Conservation (phyloP, 2,113 vertebrate genomes). For the Oryzias javanicus region DNA sequence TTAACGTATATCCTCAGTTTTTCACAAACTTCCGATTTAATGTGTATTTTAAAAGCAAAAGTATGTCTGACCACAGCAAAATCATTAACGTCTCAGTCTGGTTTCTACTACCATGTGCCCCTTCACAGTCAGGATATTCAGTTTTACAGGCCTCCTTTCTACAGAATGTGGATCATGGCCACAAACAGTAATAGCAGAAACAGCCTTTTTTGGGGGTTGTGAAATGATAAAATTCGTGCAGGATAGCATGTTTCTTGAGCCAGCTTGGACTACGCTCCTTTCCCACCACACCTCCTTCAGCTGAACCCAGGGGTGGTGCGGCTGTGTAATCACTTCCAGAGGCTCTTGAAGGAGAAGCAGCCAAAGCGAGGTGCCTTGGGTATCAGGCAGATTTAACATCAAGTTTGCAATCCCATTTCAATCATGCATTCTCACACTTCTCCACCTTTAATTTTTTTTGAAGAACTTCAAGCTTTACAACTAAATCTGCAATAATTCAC, state of each 20-base stretch:
- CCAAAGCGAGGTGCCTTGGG: slow-evolving; percentile 43
- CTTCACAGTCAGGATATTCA: too few relatives aligned
- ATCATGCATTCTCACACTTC: slow-evolving; percentile 2
- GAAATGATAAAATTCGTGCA: slow-evolving; percentile 48
- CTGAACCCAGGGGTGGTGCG: slow-evolving; percentile 74
- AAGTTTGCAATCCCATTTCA: slow-evolving; percentile 8
- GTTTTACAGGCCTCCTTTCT: not conserved
- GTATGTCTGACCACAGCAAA: not conserved
- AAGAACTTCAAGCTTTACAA: too few relatives aligned
- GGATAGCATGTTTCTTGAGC: slow-evolving; percentile 39
- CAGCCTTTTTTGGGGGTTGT: slow-evolving; percentile 10
- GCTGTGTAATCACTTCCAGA: slow-evolving; percentile 81
- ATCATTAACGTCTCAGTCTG: slow-evolving; percentile 8
- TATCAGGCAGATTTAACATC: slow-evolving; percentile 38
- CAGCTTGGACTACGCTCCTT: slow-evolving; percentile 61
- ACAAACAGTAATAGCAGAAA: not conserved
- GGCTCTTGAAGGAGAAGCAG: slow-evolving; percentile 51
- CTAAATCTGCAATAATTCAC: too few relatives aligned
- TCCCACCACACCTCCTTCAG: slow-evolving; percentile 69
- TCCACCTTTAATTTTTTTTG: slow-evolving; percentile 5
- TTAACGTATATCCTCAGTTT: too few relatives aligned
- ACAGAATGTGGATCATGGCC: too few relatives aligned
- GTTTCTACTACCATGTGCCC: not conserved
- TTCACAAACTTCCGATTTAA: not conserved
- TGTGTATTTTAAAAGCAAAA: not conserved